These are phyloP conservation scores for Lates japonicus DNA, from an alignment of 2,797 vertebrate species.

Conservation along the genomic window DNA sequence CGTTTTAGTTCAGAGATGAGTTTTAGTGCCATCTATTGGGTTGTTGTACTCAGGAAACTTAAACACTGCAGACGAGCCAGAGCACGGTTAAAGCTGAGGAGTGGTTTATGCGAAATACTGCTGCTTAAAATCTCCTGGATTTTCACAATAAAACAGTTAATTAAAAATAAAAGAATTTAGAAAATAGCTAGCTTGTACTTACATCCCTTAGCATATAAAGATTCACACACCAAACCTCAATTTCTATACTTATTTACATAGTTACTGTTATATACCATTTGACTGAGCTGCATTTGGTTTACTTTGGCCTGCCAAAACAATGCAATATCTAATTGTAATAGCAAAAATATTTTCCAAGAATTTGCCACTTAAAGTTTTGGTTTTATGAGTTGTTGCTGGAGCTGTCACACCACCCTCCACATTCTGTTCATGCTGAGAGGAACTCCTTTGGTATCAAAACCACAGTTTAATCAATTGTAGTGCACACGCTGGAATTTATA, in stretches of 20 bases:
- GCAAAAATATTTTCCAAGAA: neutral
- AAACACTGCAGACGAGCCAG: constrained; percentile 7
- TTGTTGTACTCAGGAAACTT: constrained; percentile 25
- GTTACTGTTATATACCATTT: neutral
- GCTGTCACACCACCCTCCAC: neutral
- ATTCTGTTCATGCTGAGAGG: neutral
- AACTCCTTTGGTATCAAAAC: constrained; percentile 3
- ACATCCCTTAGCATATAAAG: neutral
- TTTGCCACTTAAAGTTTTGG: neutral
- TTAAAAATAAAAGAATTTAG: neutral
- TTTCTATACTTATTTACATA: neutral
- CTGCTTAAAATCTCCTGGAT: constrained; percentile 15
- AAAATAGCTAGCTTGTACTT: neutral
- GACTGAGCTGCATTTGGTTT: neutral
- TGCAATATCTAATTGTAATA: neutral
- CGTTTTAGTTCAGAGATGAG: constrained; percentile 11
- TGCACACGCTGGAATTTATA: neutral
- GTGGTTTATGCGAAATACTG: neutral
- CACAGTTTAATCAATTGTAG: neutral
- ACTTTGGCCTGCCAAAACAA: neutral
- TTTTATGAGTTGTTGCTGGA: neutral
- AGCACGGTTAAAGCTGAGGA: neutral
- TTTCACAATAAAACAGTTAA: constrained; percentile 13
- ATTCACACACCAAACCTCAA: neutral
- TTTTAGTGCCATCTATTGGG: constrained; percentile 41